Conservation (phyloP, 1,140 invertebrate species). For the Lamellibrachia luymesi region DNA sequence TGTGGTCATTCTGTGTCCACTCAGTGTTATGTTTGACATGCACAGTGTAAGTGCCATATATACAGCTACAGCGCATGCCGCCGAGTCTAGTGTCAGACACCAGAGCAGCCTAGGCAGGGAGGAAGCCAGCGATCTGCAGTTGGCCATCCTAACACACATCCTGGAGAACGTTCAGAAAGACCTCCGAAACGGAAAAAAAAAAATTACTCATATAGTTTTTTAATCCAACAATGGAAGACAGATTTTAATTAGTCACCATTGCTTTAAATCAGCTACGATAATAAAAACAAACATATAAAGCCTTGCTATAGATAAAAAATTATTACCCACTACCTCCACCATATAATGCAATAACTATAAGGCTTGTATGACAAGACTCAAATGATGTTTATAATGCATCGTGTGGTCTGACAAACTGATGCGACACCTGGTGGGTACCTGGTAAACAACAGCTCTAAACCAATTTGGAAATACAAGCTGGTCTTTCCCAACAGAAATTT, state of each 20-base stretch:
- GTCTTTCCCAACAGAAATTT: not conserved
- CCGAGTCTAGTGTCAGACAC: not conserved
- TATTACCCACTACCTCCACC: not conserved
- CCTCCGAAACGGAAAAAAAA: not conserved
- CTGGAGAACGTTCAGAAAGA: not conserved
- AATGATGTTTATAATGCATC: not conserved
- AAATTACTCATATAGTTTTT: not conserved
- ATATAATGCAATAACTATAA: not conserved
- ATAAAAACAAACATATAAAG: not conserved
- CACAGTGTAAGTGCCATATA: not conserved
- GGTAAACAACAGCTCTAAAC: not conserved
- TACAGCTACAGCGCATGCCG: not conserved
- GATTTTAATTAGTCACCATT: not conserved
- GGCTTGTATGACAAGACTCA: not conserved
- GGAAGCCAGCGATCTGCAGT: not conserved
- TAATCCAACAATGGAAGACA: not conserved
- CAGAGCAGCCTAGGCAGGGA: not conserved
- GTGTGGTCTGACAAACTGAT: not conserved
- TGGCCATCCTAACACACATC: not conserved
- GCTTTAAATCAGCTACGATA: not conserved
- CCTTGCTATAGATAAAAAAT: not conserved
- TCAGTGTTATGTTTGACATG: not conserved
- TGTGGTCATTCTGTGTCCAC: not conserved
- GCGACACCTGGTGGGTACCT: not conserved
- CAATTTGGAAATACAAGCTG: not conserved